Base-by-base conservation (phyloP, 1,140 invertebrate genomes). In the Phenacoccus solenopsis region DNA sequence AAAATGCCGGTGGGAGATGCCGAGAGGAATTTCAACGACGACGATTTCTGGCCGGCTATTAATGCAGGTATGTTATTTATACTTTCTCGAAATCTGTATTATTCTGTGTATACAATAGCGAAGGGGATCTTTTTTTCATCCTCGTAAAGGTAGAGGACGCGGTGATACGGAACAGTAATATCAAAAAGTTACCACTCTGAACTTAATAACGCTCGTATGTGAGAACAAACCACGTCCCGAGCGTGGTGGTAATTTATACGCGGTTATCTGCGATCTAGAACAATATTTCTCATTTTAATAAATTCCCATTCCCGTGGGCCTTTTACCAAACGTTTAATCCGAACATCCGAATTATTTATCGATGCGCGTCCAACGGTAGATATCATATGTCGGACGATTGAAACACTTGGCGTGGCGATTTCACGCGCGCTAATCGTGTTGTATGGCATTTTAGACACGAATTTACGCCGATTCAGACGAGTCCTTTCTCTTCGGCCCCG, bases 31-130 rank as follows among this genome's bases (percentile, higher is more conserved):
- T 64, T 64, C 25, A 64, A 25, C 59, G 59, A 64, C 22, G 59
- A 64, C 25, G 59, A 64, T 25, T 64, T 64, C 25, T 64, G 59
- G 59, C 59, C 59, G 16, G 59, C 59, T 22, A 64, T 64, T 27
- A 64, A 64, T 27, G 59, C 21, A 64, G 59, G 59, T 64, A 64
- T 64, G 59, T 64, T 64, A 64, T 64, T 64, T 64, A 64, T 64
- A 5, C 25, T 5, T 24, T 64, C 3, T 64, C 25, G 25, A 49
- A 49, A 32, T 5, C 5, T 13, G 30, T 49, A 49, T 49, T 49
- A n/a, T 49, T 16, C 38, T n/a, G 5, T 49, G 13, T 32, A 32
- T 7, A 32, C 30, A 32, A 7, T 32, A n/a, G 5, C 5, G 16
- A 49, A n/a, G 38, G 38, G 3, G 13, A 49, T 49, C 3, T 49